A percentile compares a stretch with the other conserved stretches of the same genome.
Conservation (phyloP, 1,140 invertebrate genomes). For the Mya arenaria region DNA sequence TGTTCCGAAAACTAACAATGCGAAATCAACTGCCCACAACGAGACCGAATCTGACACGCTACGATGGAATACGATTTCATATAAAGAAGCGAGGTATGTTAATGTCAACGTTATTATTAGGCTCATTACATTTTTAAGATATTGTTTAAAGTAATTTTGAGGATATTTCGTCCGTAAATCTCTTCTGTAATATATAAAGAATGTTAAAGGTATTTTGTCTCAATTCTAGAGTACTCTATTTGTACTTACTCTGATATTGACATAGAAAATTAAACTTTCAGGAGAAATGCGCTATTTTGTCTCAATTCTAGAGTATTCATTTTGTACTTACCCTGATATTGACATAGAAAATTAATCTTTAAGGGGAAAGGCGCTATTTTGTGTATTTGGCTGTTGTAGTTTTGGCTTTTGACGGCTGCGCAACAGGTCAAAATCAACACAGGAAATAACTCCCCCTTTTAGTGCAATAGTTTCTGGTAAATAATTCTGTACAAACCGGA, state of each 20-base stretch:
- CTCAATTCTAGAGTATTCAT: not conserved
- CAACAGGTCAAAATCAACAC: not conserved
- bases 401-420: not conserved
- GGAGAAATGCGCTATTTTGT: too few relatives aligned
- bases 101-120: not conserved
- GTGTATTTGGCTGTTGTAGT: not conserved
- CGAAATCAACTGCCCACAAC: not conserved
- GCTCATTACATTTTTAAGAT: not conserved
- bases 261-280: not conserved
- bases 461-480: not conserved
- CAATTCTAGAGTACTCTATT: not conserved
- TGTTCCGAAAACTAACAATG: constrained; percentile 26
- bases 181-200: not conserved
- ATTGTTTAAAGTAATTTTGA: not conserved
- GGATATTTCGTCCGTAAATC: not conserved
- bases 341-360: not conserved
- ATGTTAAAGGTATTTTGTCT: not conserved
- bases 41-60: constrained; percentile 41
- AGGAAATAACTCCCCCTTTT: not conserved
- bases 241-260: not conserved
- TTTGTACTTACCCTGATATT: not conserved
- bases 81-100: constrained; percentile 31
- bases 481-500: not conserved
- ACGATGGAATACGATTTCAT: constrained; percentile 49
- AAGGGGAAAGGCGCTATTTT: too few relatives aligned